These are phyloP conservation scores for Aythya baeri DNA, from an alignment of 2,113 vertebrate genomes.

Conservation along the genomic window DNA sequence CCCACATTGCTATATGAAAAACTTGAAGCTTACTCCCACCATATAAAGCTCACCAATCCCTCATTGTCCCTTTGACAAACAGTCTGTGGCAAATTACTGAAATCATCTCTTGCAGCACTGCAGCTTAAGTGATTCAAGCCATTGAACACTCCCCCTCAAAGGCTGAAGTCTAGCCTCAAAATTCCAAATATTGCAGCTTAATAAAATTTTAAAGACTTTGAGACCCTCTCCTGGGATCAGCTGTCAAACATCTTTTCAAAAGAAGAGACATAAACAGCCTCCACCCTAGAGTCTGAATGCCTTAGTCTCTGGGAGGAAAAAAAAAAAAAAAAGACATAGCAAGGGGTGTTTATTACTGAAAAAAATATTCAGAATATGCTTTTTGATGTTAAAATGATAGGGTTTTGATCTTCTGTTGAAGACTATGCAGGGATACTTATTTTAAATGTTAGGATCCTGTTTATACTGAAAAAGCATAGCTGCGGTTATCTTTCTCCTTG, in stretches of 20 bases:
- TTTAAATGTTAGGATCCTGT: neutral
- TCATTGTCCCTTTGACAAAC: slow-evolving; percentile 74
- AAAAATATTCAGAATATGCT: neutral
- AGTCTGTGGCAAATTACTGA: slow-evolving; percentile 71
- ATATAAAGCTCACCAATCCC: slow-evolving; percentile 57
- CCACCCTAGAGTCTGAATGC: slow-evolving; percentile 23
- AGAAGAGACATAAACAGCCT: slow-evolving; percentile 77
- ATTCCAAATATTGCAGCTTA: slow-evolving; percentile 77
- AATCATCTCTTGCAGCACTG: slow-evolving; percentile 66
- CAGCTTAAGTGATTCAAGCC: slow-evolving; percentile 75
- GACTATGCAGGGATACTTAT: slow-evolving; percentile 8
- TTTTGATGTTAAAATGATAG: slow-evolving; percentile 65
- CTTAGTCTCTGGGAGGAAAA: slow-evolving; percentile 9
- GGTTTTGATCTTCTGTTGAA: slow-evolving; percentile 54
- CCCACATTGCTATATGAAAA: slow-evolving; percentile 44
- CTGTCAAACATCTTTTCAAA: slow-evolving; percentile 84
- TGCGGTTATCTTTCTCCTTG: neutral
- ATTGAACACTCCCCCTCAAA: slow-evolving; percentile 75
- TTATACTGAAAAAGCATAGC: neutral
- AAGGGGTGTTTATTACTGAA: neutral
- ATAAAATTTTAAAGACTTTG: slow-evolving; percentile 80
- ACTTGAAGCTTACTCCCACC: slow-evolving; percentile 47
- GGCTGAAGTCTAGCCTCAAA: slow-evolving; percentile 73
- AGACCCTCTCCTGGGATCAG: slow-evolving; percentile 75
- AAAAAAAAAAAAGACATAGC: neutral